Conservation (phyloP, 2,113 vertebrate genomes). For the Xerus inauris region DNA sequence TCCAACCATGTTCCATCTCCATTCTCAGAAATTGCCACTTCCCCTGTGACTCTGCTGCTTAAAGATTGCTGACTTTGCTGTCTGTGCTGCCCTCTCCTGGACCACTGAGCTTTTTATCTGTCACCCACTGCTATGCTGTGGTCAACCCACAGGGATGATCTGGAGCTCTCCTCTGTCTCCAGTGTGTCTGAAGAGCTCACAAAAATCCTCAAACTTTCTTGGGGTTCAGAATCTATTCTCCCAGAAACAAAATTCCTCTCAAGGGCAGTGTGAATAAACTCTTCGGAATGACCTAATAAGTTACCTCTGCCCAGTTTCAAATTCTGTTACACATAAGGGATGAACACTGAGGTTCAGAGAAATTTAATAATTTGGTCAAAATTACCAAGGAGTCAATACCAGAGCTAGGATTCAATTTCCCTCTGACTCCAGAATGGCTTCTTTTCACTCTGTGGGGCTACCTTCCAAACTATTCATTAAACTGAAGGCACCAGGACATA, state of each 20-base stretch:
- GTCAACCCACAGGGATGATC: background rate
- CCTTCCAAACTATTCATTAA: background rate
- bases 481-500: background rate
- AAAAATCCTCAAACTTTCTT: background rate
- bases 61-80: background rate
- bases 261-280: conserved; percentile 56
- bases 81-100: background rate
- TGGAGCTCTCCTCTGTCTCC: background rate
- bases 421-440: background rate
- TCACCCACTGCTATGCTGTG: too few relatives aligned
- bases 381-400: background rate
- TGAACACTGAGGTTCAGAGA: background rate
- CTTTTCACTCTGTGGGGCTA: background rate
- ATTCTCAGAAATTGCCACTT: background rate
- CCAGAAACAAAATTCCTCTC: conserved; percentile 55
- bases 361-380: background rate
- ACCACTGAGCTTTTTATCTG: background rate
- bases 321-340: background rate
- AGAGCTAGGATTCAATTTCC: background rate
- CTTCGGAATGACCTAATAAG: background rate
- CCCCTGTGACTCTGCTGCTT: background rate
- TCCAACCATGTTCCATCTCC: background rate
- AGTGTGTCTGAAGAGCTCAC: background rate
- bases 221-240: background rate
- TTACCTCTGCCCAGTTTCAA: background rate